Evolutionary conservation across 1,140 invertebrate species (phyloP), one percentile per base, ranked within the genome.

Genomic region (Aphelenchoides avenae): DNA sequence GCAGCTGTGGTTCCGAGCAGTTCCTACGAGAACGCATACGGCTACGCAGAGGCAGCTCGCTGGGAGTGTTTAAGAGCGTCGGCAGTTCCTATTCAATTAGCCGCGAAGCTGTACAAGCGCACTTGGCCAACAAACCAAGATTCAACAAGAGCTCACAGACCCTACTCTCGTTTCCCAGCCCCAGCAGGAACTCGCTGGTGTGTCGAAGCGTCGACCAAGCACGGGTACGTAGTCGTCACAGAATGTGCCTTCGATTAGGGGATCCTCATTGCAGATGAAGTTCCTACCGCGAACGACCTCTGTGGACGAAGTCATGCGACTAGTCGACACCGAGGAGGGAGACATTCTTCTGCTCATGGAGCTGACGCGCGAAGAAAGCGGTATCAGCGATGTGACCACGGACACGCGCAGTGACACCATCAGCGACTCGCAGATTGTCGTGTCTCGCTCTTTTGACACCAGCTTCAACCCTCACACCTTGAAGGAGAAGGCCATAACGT

Each of bases 301-400:
- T 6, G 71, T 70, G 22, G 67, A 70, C 36, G 67, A 70, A 20
- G 69, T 70, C 13, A 71, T 71, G 69, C 52, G 64, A 49, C 34
- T 70, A n/a, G 67, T 70, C 13, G 67, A 70, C 34, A 73, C 68
- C 5, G 67, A 71, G 52, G 67, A 70, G 27, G 67, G 67, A 20
- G 67, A 70, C 41, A 68, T 70, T 30, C 20, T 70, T n/a, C 40
- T 68, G 11, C 39, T 70, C 20, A 51, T 42, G 3, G 66, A 67
- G 24, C 24, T 65, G 18, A 44, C 22, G 55, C 56, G 66, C 42
- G 64, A 66, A 6, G 64, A 67, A 43, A 55, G 47, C 26, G 51
- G 24, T 13, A 39, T 20, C 7, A 63, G 59, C 34, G 55, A 20
- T n/a, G 15, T 62, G 15, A 52, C 44, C 50, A 52, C 51, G 7